Conservation (phyloP, 2,888 invertebrate genomes). For the Ecliptopera silaceata region DNA sequence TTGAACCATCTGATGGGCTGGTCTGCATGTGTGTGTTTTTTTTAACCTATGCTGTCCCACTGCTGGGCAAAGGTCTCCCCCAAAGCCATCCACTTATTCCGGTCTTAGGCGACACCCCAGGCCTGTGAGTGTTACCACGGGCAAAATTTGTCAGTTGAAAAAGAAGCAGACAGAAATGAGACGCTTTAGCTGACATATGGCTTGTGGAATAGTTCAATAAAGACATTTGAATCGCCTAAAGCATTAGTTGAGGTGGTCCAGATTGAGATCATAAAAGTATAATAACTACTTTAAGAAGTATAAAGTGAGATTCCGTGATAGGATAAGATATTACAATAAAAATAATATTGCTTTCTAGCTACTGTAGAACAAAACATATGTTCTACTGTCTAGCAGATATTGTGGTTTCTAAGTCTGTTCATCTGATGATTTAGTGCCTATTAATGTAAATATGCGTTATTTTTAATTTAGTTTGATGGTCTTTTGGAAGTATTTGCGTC, state of each 20-base stretch:
- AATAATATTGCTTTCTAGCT: conserved; percentile 27
- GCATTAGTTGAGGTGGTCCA: conserved; percentile 56
- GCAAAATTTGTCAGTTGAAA: too few relatives aligned
- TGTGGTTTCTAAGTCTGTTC: conserved; percentile 20
- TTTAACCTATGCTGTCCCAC: too few relatives aligned
- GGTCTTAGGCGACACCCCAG: too few relatives aligned
- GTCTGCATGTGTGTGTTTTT: too few relatives aligned
- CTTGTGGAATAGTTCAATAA: conserved; percentile 64
- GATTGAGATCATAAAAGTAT: conserved; percentile 55
- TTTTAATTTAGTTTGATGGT: too few relatives aligned
- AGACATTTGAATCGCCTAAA: conserved; percentile 51
- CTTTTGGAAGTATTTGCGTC: too few relatives aligned
- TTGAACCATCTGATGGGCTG: too few relatives aligned
- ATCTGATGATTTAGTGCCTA: conserved; percentile 14
- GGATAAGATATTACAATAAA: conserved; percentile 41
- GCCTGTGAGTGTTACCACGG: too few relatives aligned
- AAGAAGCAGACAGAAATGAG: too few relatives aligned
- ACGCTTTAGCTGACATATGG: conserved; percentile 36
- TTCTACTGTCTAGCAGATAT: conserved; percentile 18
- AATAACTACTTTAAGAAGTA: conserved; percentile 49
- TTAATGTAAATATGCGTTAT: too few relatives aligned
- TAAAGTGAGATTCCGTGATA: conserved; percentile 46
- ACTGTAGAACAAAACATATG: conserved; percentile 30
- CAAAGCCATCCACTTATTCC: too few relatives aligned
- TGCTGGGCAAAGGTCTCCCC: too few relatives aligned